Evolutionary conservation across 2,113 vertebrate species (phyloP).

Genomic region (Axis porcinus): DNA sequence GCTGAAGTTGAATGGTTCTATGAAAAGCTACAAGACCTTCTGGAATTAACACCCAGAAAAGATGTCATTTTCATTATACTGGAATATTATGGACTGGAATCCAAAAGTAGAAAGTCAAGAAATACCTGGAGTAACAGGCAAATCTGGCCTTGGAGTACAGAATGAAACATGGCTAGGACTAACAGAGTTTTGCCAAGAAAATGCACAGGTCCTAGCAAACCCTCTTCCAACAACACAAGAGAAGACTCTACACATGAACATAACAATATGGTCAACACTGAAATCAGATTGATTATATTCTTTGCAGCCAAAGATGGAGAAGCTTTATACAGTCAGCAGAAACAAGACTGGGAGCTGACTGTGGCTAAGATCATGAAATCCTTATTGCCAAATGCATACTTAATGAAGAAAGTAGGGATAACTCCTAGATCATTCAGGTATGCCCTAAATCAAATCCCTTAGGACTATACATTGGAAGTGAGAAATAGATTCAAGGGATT

Average conservation of each 20-base stretch:
- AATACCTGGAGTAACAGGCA: background rate
- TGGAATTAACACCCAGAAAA: background rate
- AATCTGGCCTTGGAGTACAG: background rate
- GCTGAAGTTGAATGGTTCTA: background rate
- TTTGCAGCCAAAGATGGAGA: background rate
- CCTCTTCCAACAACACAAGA: background rate
- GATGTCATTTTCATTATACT: background rate
- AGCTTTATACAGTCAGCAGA: background rate
- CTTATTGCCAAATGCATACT: background rate
- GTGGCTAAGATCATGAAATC: background rate
- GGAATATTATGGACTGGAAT: background rate
- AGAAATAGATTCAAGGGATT: background rate
- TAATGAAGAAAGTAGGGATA: background rate
- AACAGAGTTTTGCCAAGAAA: background rate
- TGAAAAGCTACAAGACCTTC: background rate
- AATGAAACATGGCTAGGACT: background rate
- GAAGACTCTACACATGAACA: background rate
- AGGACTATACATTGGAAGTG: background rate
- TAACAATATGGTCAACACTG: fast-evolving
- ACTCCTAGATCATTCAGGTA: background rate
- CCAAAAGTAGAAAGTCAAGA: background rate
- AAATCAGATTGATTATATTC: background rate
- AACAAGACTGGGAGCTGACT: background rate
- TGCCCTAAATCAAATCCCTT: background rate
- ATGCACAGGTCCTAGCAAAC: background rate